Base-by-base conservation (phyloP, 2,797 vertebrate species). In the Parauchenoglanis punctatus region DNA sequence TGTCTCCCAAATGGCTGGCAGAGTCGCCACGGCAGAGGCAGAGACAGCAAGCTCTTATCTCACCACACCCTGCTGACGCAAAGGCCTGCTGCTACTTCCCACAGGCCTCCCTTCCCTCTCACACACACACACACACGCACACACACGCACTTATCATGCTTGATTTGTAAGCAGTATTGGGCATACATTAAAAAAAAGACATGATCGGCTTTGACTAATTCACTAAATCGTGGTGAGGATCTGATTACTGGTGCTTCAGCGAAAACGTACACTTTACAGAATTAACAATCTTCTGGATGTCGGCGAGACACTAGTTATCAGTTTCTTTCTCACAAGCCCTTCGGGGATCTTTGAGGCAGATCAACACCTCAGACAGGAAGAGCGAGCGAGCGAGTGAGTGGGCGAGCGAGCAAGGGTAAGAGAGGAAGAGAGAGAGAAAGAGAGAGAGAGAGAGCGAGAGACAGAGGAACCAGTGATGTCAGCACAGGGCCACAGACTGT, bases 21-120 rank as follows among this genome's bases (percentile, higher is more conserved):
- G 86, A 89, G 83, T 88, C 86, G 70, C 89, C 83, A 89, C 63
- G 82, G 87, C 81, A 87, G 82, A 89, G 89, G 72, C 83, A 85
- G 84, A 65, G 59, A n/a, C 83, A 87, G 88, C 89, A 83, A 70
- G 89, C 85, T 92, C 94, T 94, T 96, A 96, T 96, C 95, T 93
- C 90, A 92, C 93, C 95, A 94, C 95, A 93, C 95, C 95, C 95
- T 93, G 90, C 20, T 94, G 94, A 95, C 92, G 94, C 92, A 94
- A 82, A 93, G 88, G 61, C 86, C 83, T 88, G 88, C 91, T 89
- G 63, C 91, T 90, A 88, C 92, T 93, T 93, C 93, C 90, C 89
- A 92, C 90, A 93, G 76, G 86, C 76, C 93, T 88, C 93, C 92
- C 93, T 90, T 87, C 88, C 84, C 84, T 87, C 88, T 18, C 88